Conservation (phyloP, 1,140 invertebrate genomes). For the Ceratina australensis region DNA sequence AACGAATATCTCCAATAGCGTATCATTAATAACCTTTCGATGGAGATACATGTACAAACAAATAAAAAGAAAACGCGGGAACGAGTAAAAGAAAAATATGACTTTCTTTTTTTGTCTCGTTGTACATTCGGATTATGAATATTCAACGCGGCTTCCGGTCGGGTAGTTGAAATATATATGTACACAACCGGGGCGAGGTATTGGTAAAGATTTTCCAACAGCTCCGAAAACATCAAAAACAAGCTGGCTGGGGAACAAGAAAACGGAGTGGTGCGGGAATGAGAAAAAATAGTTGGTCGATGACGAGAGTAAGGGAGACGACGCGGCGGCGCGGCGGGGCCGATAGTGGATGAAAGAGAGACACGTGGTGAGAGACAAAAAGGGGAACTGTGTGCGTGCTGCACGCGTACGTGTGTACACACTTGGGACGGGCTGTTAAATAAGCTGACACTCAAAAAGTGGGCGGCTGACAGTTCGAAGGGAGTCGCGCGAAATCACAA, state of each 20-base stretch:
- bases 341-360: constrained; percentile 15
- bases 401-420: constrained; percentile 29
- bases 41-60: background rate
- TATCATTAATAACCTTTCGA: background rate
- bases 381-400: constrained; percentile 26
- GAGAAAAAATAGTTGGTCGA: constrained; percentile 8
- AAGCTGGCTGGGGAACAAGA: constrained; percentile 24
- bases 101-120: background rate
- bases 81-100: no score
- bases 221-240: constrained; percentile 32
- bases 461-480: constrained; percentile 58
- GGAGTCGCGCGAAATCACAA: constrained; percentile 53
- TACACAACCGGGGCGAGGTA: background rate
- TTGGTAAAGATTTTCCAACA: constrained; percentile 31
- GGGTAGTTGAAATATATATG: background rate
- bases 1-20: no score
- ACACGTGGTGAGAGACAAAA: constrained; percentile 38
- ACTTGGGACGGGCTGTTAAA: constrained; percentile 52
- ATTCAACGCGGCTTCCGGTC: background rate
- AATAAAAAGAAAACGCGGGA: background rate
- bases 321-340: background rate
- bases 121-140: constrained; percentile 15
- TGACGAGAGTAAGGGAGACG: background rate
- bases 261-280: constrained; percentile 21
- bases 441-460: constrained; percentile 63